Evolutionary conservation across 1,140 invertebrate genomes (phyloP).

Genomic region (Ips nitidus): DNA sequence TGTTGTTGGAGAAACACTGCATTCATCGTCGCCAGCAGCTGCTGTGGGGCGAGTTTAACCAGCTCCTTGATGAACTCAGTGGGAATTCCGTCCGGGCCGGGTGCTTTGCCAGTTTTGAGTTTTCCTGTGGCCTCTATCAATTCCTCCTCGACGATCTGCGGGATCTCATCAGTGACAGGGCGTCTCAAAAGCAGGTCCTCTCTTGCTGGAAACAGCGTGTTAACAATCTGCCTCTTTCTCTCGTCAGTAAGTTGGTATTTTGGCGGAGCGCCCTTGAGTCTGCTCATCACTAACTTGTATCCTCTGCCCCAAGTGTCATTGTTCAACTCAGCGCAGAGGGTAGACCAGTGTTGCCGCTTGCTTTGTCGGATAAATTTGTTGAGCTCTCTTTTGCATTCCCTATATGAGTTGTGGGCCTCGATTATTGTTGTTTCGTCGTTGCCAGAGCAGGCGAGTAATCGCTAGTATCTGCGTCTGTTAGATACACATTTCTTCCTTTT

Average conservation of each 20-base stretch:
- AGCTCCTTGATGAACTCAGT: background rate
- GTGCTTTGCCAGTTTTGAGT: no score
- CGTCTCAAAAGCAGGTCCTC: background rate
- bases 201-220: background rate
- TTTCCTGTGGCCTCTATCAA: background rate
- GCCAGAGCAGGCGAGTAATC: background rate
- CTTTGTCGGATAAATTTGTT: background rate
- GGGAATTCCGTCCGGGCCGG: background rate
- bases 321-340: background rate
- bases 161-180: background rate
- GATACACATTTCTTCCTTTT: background rate
- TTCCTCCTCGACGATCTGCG: no score
- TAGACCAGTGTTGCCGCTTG: background rate
- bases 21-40: background rate
- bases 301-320: background rate
- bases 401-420: background rate
- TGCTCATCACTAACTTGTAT: background rate
- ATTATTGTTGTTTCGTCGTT: background rate
- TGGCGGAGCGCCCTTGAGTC: background rate
- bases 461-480: background rate
- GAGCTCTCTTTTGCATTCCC: background rate
- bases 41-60: background rate
- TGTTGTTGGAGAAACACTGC: background rate
- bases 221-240: background rate
- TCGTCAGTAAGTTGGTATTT: background rate